These are phyloP conservation scores for Epizoanthus stellaris DNA, from an alignment of 92 coral and sea anemone species.

Conservation along the genomic window DNA sequence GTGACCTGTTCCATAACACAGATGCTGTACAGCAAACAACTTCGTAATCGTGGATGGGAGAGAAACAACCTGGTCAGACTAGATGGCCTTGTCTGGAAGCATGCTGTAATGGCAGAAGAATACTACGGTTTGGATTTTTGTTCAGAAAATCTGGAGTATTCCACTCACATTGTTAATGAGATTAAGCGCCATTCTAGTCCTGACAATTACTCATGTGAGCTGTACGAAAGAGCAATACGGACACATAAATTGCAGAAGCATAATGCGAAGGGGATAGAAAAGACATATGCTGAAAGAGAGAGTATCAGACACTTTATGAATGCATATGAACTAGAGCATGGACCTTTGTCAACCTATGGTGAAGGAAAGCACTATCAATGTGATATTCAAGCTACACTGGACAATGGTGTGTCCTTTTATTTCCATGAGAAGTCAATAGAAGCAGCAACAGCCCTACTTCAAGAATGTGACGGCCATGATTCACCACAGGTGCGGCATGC, in stretches of 20 bases:
- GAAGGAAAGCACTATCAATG: not conserved
- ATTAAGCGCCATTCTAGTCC: conserved; percentile 69
- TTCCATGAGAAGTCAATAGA: conserved; percentile 57
- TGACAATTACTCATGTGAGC: conserved; percentile 79
- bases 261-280: conserved; percentile 77
- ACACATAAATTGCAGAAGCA: conserved; percentile 75
- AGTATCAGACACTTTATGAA: conserved; percentile 50
- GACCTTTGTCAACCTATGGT: conserved; percentile 60
- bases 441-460: conserved; percentile 52
- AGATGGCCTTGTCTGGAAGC: conserved; percentile 60
- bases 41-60: conserved; percentile 54
- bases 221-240: conserved; percentile 69
- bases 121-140: conserved; percentile 70
- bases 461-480: conserved; percentile 15
- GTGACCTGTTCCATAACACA: conserved; percentile 54
- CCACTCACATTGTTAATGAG: conserved; percentile 62
- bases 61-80: conserved; percentile 38
- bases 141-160: conserved; percentile 76
- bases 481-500: conserved; percentile 39
- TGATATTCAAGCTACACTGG: conserved; percentile 34
- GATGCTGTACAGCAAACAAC: conserved; percentile 54
- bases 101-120: conserved; percentile 79
- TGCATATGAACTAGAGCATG: conserved; percentile 47
- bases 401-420: conserved; percentile 26
- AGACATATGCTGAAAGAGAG: conserved; percentile 68